These are phyloP conservation scores for Druceiella hillmani DNA, from an alignment of 2,888 invertebrate genomes.

Conservation along the genomic window DNA sequence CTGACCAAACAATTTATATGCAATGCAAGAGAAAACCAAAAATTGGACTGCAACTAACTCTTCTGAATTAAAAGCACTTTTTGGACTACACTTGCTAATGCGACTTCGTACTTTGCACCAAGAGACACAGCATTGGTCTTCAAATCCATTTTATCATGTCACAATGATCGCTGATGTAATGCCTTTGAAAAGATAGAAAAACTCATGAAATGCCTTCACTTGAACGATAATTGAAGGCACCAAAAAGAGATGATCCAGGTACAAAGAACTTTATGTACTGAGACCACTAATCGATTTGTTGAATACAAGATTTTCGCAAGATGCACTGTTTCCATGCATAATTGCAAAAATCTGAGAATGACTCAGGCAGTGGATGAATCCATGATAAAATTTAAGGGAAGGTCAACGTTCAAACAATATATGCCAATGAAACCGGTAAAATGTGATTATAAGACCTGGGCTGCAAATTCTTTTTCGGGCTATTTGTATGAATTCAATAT, in stretches of 20 bases:
- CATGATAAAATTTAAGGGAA: conserved; percentile 11
- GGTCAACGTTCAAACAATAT: conserved; percentile 5
- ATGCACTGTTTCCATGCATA: conserved; percentile 8
- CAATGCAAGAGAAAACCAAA: no score
- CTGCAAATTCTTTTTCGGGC: no score
- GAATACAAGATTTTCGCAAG: conserved; percentile 8
- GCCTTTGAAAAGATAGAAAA: conserved; percentile 11
- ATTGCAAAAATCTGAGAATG: no score
- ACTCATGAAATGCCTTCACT: conserved; percentile 6
- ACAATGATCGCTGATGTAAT: conserved; percentile 8
- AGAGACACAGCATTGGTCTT: conserved; percentile 9
- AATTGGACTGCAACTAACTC: no score
- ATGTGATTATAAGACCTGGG: no score
- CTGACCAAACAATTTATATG: no score
- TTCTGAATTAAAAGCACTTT: no score
- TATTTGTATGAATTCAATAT: no score
- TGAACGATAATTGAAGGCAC: conserved; percentile 9
- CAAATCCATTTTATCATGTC: conserved; percentile 8
- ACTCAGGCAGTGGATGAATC: conserved; percentile 10
- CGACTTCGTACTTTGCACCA: conserved; percentile 7
- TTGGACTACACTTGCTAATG: conserved; percentile 8
- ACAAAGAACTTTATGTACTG: not conserved
- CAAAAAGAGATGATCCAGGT: conserved; percentile 2
- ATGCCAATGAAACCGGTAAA: no score
- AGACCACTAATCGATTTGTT: conserved; percentile 10